Percentiles rank a stretch among this genome's conserved stretches.
Conservation (phyloP, 1,140 invertebrate genomes). For the Mylabris phalerata region DNA sequence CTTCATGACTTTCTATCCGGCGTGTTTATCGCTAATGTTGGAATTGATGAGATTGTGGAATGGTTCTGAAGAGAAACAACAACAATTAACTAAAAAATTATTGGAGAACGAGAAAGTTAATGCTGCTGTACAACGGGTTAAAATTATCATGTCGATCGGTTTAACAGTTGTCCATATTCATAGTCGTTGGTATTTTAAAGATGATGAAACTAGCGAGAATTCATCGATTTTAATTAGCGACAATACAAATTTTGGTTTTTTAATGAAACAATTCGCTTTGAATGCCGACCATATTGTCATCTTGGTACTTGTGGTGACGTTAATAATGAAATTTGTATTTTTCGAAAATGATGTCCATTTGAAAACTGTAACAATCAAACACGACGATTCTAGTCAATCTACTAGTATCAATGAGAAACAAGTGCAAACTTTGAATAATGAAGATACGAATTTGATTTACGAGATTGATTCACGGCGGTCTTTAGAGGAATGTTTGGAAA, state of each 20-base stretch:
- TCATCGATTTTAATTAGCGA: conserved; percentile 33
- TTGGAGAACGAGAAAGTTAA: conserved; percentile 48
- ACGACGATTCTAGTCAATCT: conserved; percentile 3
- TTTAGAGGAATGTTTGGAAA: conserved; percentile 68
- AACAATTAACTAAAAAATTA: conserved; percentile 21
- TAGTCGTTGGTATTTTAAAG: conserved; percentile 42
- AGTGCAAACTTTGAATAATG: background rate
- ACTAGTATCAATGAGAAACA: conserved; percentile 9
- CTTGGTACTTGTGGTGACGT: conserved; percentile 69
- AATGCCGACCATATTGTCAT: conserved; percentile 86
- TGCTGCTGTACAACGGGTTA: conserved; percentile 88
- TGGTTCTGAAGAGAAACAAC: conserved; percentile 27
- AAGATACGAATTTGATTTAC: background rate
- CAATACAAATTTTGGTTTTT: conserved; percentile 35
- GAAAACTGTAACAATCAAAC: conserved; percentile 34
- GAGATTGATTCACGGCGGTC: conserved; percentile 41
- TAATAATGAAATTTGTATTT: conserved; percentile 85
- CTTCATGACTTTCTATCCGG: conserved; percentile 35
- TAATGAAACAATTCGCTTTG: conserved; percentile 50
- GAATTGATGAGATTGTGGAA: conserved; percentile 28
- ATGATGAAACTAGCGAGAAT: conserved; percentile 24
- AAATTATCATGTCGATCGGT: conserved; percentile 87
- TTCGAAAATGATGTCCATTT: conserved; percentile 71
- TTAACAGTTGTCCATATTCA: conserved; percentile 82
- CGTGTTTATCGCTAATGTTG: conserved; percentile 30